phyloP scores from a whole-genome alignment of 2,888 invertebrate genomes.

The Orthonevra nobilis region DNA sequence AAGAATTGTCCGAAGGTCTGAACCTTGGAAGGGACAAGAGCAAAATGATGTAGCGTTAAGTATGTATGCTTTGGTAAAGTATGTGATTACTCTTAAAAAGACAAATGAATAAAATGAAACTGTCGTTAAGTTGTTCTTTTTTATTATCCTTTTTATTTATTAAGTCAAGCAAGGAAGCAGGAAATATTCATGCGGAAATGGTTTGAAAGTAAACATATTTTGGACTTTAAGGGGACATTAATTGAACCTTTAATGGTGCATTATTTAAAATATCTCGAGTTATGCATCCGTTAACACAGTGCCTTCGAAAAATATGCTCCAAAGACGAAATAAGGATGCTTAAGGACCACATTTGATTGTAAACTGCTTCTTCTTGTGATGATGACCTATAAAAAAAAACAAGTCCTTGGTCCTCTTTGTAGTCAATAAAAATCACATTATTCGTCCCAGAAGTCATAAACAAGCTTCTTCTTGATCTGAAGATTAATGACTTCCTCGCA shows the following conservation, averaged over 20 bases:
- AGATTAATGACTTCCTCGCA: too few relatives aligned
- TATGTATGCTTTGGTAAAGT: neutral
- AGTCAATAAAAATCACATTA: too few relatives aligned
- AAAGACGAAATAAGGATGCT: too few relatives aligned
- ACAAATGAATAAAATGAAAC: neutral
- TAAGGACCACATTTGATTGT: too few relatives aligned
- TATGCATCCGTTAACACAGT: too few relatives aligned
- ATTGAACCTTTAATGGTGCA: neutral
- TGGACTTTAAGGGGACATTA: neutral
- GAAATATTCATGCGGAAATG: neutral
- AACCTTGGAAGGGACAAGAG: neutral
- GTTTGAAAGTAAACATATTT: neutral
- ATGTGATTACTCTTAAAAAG: neutral
- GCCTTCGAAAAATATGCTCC: too few relatives aligned
- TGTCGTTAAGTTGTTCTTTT: slow-evolving; percentile 6
- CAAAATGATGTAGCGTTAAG: neutral
- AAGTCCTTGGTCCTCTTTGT: too few relatives aligned
- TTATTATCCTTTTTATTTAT: slow-evolving; percentile 11
- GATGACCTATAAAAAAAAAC: too few relatives aligned
- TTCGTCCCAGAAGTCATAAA: too few relatives aligned
- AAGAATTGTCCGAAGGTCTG: neutral
- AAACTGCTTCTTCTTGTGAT: too few relatives aligned
- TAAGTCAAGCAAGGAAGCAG: neutral
- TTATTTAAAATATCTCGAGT: too few relatives aligned
- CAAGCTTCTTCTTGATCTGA: too few relatives aligned